Percentiles rank a stretch among this genome's conserved stretches.
These are phyloP conservation scores for Megalonaias nervosa DNA, from an alignment of 1,140 invertebrate species.

Conservation along the genomic window DNA sequence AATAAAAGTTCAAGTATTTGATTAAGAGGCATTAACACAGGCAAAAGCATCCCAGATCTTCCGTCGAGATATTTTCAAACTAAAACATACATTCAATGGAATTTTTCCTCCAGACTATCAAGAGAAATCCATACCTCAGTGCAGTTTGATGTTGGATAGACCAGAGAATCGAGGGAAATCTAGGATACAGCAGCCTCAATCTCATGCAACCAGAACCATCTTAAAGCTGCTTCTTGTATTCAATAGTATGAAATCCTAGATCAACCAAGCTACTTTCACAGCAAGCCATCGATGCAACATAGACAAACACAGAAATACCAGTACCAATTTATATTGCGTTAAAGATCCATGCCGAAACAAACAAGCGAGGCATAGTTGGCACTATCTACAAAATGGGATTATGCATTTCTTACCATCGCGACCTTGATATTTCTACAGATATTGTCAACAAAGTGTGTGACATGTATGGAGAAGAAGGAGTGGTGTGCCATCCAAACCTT, in stretches of 20 bases:
- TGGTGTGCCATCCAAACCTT: constrained; percentile 3
- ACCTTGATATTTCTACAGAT: constrained; percentile 1
- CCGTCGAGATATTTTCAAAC: background rate
- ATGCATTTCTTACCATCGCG: constrained; percentile 8
- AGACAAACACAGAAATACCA: constrained; percentile 7
- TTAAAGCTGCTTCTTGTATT: constrained; percentile 10
- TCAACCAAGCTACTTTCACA: background rate
- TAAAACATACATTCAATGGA: background rate
- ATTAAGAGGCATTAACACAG: background rate
- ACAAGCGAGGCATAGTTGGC: constrained; percentile 6
- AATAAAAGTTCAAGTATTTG: background rate
- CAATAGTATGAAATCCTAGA: background rate
- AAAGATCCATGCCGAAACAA: constrained; percentile 13
- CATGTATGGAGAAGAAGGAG: constrained; percentile 6
- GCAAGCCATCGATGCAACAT: background rate
- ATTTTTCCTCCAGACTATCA: background rate
- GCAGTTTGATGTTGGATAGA: background rate
- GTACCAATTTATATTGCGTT: background rate
- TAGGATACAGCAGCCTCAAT: background rate
- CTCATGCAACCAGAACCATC: background rate
- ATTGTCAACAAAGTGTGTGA: constrained; percentile 2
- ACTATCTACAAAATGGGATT: constrained; percentile 2
- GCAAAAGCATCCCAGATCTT: background rate
- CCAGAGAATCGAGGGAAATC: background rate
- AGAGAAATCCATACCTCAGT: background rate